These are phyloP conservation scores for Oasisia sp. DNA, from an alignment of 2,888 invertebrate genomes.

Conservation along the genomic window DNA sequence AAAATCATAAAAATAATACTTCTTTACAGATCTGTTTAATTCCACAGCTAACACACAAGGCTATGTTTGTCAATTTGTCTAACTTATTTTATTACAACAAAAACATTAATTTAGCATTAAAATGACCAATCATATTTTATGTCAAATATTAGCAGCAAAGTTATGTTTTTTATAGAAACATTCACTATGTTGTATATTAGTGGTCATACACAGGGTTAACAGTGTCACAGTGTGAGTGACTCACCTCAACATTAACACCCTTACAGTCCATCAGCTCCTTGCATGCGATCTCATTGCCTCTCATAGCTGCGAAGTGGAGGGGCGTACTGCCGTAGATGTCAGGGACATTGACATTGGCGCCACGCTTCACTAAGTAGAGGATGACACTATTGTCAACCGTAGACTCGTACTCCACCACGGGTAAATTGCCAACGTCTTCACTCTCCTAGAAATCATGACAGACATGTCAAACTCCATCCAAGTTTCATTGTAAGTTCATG, in stretches of 20 bases:
- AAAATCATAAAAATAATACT: too few relatives aligned
- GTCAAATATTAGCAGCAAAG: too few relatives aligned
- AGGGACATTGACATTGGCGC: conserved; percentile 73
- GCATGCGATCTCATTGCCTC: conserved; percentile 78
- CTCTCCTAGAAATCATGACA: conserved; percentile 25
- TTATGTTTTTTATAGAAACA: too few relatives aligned
- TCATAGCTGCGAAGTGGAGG: conserved; percentile 83
- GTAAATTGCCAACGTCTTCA: conserved; percentile 18
- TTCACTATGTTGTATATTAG: too few relatives aligned
- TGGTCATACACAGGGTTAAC: too few relatives aligned
- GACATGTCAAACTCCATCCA: background rate
- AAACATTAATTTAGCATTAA: too few relatives aligned
- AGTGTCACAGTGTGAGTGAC: background rate
- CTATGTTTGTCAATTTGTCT: too few relatives aligned
- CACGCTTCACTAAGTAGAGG: conserved; percentile 56
- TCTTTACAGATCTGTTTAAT: too few relatives aligned
- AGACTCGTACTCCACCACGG: conserved; percentile 32
- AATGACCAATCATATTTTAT: too few relatives aligned
- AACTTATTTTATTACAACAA: too few relatives aligned
- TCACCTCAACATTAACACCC: conserved; percentile 75
- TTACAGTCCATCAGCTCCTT: conserved; percentile 75
- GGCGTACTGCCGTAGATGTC: conserved; percentile 71
- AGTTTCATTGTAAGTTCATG: background rate
- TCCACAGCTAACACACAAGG: too few relatives aligned
- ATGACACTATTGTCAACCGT: conserved; percentile 49